phyloP scores from a whole-genome alignment of 1,140 invertebrate genomes.

The Bilobella aurantiaca region DNA sequence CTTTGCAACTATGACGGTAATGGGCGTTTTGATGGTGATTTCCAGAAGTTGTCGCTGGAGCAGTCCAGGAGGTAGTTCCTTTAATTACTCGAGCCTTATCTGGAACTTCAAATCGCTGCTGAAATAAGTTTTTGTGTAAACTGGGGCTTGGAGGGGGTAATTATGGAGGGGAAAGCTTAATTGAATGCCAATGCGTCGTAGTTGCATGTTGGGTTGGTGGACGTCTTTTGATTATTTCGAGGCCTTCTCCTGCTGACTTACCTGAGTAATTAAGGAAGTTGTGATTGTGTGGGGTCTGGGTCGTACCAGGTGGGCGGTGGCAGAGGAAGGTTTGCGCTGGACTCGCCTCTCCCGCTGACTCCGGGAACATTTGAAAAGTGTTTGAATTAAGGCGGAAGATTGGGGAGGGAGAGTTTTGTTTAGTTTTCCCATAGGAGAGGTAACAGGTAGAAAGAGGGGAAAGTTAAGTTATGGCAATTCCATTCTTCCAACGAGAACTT shows the following conservation, averaged over 20 bases:
- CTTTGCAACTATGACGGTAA: too few species aligned
- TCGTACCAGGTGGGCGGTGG: neutral
- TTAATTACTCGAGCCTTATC: too few species aligned
- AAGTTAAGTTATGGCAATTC: neutral
- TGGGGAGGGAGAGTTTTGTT: neutral
- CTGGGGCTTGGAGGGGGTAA: neutral
- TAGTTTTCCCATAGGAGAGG: neutral
- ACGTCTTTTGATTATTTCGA: neutral
- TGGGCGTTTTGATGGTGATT: too few species aligned
- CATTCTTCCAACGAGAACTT: neutral
- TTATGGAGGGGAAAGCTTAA: neutral
- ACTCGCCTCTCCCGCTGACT: neutral
- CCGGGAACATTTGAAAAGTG: neutral
- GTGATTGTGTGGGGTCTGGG: neutral
- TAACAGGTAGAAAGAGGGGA: neutral
- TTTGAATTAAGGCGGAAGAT: neutral
- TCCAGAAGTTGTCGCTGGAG: too few species aligned
- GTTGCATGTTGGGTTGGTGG: neutral
- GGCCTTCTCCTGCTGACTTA: neutral
- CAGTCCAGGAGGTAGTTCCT: too few species aligned
- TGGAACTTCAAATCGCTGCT: too few species aligned
- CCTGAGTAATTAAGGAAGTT: neutral
- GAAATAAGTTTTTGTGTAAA: too few species aligned
- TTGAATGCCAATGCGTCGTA: neutral
- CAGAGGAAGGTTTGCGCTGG: too few species aligned